These are phyloP conservation scores for Drosophila mulleri DNA, from an alignment of 2,888 invertebrate genomes.

Conservation along the genomic window DNA sequence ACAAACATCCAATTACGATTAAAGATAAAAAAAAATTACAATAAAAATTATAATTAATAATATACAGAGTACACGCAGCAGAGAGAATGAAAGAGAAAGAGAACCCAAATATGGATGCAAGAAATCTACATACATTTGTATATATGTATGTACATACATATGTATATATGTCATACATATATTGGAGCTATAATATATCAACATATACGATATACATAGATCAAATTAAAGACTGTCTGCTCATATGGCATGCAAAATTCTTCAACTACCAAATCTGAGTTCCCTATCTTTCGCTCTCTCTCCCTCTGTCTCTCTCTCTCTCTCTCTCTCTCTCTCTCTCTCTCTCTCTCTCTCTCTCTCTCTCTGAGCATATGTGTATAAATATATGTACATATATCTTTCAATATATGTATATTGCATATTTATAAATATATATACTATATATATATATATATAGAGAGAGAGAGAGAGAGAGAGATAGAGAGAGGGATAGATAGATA, in stretches of 20 bases:
- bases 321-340: not conserved
- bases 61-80: slow-evolving; percentile 36
- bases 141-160: not conserved
- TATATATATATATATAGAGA: slow-evolving; percentile 21
- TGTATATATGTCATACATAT: slow-evolving; percentile 6
- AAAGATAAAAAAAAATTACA: slow-evolving; percentile 32
- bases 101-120: slow-evolving; percentile 13
- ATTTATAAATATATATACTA: slow-evolving; percentile 25
- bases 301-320: not conserved
- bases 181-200: no score
- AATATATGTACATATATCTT: slow-evolving; percentile 17
- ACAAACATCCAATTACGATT: slow-evolving; percentile 28
- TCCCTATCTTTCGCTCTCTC: not conserved
- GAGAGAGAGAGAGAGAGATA: no score
- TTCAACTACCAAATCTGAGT: not conserved
- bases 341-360: slow-evolving; percentile 6
- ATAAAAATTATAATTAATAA: slow-evolving; percentile 28
- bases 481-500: slow-evolving; percentile 45
- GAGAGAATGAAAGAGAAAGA: slow-evolving; percentile 21
- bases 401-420: slow-evolving; percentile 24
- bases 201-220: not conserved
- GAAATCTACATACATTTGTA: slow-evolving; percentile 10
- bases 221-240: slow-evolving; percentile 10
- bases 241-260: slow-evolving; percentile 30
- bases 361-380: no score